Conservation (phyloP, 2,113 vertebrate species). For the Cynopterus brachyotis region DNA sequence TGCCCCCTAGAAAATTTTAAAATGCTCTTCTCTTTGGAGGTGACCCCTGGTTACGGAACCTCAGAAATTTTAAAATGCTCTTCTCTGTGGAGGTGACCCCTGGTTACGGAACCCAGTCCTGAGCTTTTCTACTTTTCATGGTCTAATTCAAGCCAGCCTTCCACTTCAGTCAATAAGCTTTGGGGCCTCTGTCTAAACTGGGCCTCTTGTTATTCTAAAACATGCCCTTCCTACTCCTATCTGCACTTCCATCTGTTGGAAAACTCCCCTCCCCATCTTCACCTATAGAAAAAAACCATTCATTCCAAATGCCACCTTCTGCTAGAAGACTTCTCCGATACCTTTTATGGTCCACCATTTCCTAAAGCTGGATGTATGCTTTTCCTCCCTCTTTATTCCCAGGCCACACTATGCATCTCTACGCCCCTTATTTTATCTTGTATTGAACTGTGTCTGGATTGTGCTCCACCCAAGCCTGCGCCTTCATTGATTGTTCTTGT, state of each 20-base stretch:
- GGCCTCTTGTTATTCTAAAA: neutral
- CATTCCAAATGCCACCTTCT: neutral
- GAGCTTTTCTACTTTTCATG: neutral
- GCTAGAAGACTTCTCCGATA: neutral
- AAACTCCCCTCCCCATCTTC: neutral
- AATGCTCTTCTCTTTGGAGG: neutral
- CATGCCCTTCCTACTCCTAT: neutral
- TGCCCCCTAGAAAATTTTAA: neutral
- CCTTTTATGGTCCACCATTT: neutral
- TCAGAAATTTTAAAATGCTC: too few species aligned
- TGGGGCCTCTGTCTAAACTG: neutral
- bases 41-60: too few species aligned
- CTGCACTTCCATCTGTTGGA: neutral
- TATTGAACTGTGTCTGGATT: neutral
- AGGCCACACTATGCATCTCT: accelerated
- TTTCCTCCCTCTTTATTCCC: neutral
- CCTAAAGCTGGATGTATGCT: neutral
- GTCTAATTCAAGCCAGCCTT: neutral
- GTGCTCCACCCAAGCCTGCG: neutral
- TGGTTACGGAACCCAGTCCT: too few species aligned
- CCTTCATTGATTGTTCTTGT: neutral
- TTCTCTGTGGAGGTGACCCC: neutral
- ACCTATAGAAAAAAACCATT: neutral
- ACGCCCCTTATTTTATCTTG: neutral
- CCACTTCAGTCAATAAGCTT: neutral